Conservation (phyloP, 2,888 invertebrate genomes). For the Drosophila paracracens region DNA sequence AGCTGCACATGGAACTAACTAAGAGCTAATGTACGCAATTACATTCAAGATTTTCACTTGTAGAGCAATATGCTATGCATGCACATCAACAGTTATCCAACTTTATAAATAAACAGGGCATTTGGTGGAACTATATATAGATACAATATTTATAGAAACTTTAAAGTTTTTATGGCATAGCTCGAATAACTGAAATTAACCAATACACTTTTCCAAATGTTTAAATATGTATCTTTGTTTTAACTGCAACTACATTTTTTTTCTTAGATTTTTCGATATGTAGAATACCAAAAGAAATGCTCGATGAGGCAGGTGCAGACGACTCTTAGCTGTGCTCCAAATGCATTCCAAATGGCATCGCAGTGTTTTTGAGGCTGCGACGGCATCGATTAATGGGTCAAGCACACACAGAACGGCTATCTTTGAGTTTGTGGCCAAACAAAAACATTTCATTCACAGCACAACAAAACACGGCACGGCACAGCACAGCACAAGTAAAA, state of each 20-base stretch:
- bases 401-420: constrained; percentile 37
- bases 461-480: constrained; percentile 25
- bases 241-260: background rate
- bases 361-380: constrained; percentile 2
- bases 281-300: background rate
- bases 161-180: too few relatives aligned
- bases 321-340: background rate
- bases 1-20: background rate
- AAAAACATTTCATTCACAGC: constrained; percentile 48
- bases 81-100: background rate
- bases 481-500: constrained; percentile 20
- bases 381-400: constrained; percentile 53
- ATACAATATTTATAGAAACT: background rate
- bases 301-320: constrained; percentile 4
- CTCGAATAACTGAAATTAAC: too few relatives aligned
- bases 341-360: constrained; percentile 15
- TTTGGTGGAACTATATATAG: background rate
- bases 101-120: too few relatives aligned
- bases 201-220: background rate
- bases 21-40: background rate
- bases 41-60: background rate
- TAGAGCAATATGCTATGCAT: background rate
- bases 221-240: background rate
- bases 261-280: background rate
- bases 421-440: constrained; percentile 38